These are phyloP conservation scores for Pseudomyrmex concolor DNA, from an alignment of 1,140 invertebrate species.

Conservation along the genomic window DNA sequence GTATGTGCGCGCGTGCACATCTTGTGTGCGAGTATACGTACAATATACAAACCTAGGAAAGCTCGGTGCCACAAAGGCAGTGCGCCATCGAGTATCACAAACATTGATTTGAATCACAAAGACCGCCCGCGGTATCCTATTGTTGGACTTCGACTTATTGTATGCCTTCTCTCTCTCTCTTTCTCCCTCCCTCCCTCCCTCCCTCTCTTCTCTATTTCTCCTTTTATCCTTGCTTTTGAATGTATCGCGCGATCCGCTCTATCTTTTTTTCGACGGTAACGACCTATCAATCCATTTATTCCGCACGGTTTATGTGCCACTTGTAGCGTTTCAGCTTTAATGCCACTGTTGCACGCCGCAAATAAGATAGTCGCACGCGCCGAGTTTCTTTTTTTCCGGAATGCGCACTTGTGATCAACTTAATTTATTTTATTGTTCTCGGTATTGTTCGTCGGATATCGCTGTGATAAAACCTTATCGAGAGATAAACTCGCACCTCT, in stretches of 20 bases:
- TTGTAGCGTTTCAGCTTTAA: slow-evolving; percentile 75
- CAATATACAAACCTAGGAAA: slow-evolving; percentile 62
- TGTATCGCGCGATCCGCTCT: slow-evolving; percentile 56
- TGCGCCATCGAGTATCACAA: slow-evolving; percentile 82
- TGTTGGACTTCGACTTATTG: slow-evolving; percentile 79
- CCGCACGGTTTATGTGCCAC: slow-evolving; percentile 80
- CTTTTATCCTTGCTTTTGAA: slow-evolving; percentile 55
- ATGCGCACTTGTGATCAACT: background rate
- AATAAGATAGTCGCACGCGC: background rate
- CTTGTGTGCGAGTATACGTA: slow-evolving; percentile 11
- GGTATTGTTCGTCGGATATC: background rate
- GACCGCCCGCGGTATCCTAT: slow-evolving; percentile 80
- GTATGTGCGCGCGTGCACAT: slow-evolving; percentile 3
- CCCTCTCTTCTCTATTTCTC: slow-evolving; percentile 58
- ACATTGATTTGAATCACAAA: slow-evolving; percentile 84
- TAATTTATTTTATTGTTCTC: no score
- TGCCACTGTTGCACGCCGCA: slow-evolving; percentile 36
- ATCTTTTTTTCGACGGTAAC: slow-evolving; percentile 56
- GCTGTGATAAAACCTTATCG: slow-evolving; percentile 35
- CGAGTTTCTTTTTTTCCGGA: slow-evolving; percentile 1
- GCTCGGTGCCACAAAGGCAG: slow-evolving; percentile 74
- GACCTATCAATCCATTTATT: slow-evolving; percentile 81
- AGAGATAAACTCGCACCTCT: slow-evolving; percentile 4
- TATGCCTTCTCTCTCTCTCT: slow-evolving; percentile 70
- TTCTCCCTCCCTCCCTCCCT: slow-evolving; percentile 63